Evolutionary conservation across 1,140 invertebrate species (phyloP).

Genomic region (Drosophila willistoni): DNA sequence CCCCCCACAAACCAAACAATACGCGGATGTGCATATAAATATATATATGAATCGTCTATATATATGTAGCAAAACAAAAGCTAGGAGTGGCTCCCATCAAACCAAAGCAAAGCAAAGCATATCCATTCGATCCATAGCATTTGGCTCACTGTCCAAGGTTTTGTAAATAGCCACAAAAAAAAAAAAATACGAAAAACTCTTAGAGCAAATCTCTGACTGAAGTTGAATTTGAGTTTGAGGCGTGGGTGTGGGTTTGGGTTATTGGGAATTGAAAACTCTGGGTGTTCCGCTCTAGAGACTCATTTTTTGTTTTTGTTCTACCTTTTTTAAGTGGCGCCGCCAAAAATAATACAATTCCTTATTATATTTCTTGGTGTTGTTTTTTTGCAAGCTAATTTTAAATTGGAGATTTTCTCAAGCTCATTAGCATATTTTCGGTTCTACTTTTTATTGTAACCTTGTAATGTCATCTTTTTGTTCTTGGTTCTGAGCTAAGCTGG

Average conservation of each 20-base stretch:
- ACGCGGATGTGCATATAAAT: slow-evolving; percentile 57
- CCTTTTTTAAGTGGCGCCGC: slow-evolving; percentile 33
- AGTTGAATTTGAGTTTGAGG: slow-evolving; percentile 43
- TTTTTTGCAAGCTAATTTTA: slow-evolving; percentile 1
- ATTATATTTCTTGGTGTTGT: slow-evolving; percentile 14
- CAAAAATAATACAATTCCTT: slow-evolving; percentile 11
- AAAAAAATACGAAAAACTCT: background rate
- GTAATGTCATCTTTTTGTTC: slow-evolving; percentile 8
- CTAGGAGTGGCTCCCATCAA: slow-evolving; percentile 77
- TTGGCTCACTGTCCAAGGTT: slow-evolving; percentile 76
- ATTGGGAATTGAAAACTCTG: slow-evolving; percentile 52
- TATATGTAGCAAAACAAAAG: slow-evolving; percentile 42
- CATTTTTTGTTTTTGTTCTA: background rate
- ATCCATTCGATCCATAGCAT: slow-evolving; percentile 38
- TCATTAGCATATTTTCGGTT: slow-evolving; percentile 10
- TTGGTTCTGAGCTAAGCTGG: background rate
- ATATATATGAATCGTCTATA: slow-evolving; percentile 27
- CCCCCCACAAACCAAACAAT: slow-evolving; percentile 50
- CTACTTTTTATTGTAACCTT: slow-evolving; percentile 6
- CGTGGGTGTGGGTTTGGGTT: slow-evolving; percentile 52
- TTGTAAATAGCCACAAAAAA: slow-evolving; percentile 59
- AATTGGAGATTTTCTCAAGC: slow-evolving; percentile 14
- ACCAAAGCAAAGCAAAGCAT: slow-evolving; percentile 31
- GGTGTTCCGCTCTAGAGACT: slow-evolving; percentile 65
- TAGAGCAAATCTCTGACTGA: background rate